Percentiles rank a stretch among this genome's conserved stretches.
Conservation (phyloP, 1,140 invertebrate genomes). For the Cydia strobilella region DNA sequence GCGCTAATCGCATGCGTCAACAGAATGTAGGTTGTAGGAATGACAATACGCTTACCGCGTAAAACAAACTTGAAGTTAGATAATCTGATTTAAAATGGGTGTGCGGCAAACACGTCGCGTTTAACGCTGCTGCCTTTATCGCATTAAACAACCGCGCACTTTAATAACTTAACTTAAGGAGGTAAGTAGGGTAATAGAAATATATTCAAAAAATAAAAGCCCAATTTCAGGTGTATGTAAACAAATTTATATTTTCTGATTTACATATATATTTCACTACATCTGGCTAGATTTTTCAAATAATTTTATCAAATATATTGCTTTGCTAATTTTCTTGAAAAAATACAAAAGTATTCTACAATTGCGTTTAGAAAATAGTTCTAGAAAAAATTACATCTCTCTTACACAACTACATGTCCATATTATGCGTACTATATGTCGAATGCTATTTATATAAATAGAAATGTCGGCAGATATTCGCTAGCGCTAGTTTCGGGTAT, state of each 20-base stretch:
- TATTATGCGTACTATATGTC: conserved; percentile 73
- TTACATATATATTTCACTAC: conserved; percentile 74
- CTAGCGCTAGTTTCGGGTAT: conserved; percentile 16
- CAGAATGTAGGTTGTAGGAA: no score
- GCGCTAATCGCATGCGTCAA: no score
- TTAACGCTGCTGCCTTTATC: no score
- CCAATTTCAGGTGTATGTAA: conserved; percentile 67
- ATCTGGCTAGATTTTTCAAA: conserved; percentile 59
- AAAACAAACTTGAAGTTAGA: no score
- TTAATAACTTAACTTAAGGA: no score
- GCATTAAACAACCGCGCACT: no score
- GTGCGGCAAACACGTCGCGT: no score
- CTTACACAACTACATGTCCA: conserved; percentile 63
- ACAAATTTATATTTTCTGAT: conserved; percentile 76
- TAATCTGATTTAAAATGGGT: no score
- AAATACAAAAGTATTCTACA: conserved; percentile 78
- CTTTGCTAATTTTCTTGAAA: conserved; percentile 71
- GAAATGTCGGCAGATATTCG: conserved; percentile 37
- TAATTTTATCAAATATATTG: conserved; percentile 78
- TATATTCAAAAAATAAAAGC: conserved; percentile 53
- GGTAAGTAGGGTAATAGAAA: background rate
- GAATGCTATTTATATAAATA: conserved; percentile 49
- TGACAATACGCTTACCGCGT: no score
- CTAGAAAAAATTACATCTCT: conserved; percentile 76
- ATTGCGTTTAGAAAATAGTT: conserved; percentile 68